Percentiles rank a stretch among this genome's conserved stretches.
phyloP scores from a whole-genome alignment of 2,113 vertebrate species.

The Eolophus roseicapilla region DNA sequence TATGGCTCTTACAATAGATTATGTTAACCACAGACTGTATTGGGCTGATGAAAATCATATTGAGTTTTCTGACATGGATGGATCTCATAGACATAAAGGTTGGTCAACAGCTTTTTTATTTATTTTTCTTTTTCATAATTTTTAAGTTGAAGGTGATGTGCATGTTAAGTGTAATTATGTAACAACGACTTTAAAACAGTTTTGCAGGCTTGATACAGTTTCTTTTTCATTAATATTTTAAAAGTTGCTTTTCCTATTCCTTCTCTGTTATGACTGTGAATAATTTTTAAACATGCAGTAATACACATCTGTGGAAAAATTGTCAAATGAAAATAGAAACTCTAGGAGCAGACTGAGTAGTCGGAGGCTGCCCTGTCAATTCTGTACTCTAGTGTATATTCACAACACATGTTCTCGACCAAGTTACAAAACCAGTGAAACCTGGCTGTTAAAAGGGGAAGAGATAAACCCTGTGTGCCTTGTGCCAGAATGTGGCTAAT shows the following conservation, averaged over 20 bases:
- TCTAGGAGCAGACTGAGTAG: background rate
- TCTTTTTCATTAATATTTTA: background rate
- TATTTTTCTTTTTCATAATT: background rate
- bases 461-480: background rate
- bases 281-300: background rate
- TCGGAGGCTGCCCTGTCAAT: background rate
- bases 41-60: conserved; percentile 98
- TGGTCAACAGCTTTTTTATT: background rate
- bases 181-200: background rate
- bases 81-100: conserved; percentile 91
- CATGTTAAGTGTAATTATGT: background rate
- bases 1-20: conserved; percentile 93
- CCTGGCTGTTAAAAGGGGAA: background rate
- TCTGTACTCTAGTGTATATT: background rate
- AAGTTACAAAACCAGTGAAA: background rate
- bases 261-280: background rate
- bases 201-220: background rate
- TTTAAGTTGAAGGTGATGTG: background rate
- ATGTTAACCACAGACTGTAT: conserved; percentile 93
- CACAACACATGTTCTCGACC: background rate
- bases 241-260: background rate
- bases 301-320: background rate
- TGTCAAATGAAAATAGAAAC: background rate
- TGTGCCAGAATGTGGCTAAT: background rate
- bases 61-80: conserved; percentile 94